A percentile compares a stretch with the other conserved stretches of the same genome.
Evolutionary conservation across 2,797 vertebrate species (phyloP).

Genomic region (Oceanodroma leucorhoa): DNA sequence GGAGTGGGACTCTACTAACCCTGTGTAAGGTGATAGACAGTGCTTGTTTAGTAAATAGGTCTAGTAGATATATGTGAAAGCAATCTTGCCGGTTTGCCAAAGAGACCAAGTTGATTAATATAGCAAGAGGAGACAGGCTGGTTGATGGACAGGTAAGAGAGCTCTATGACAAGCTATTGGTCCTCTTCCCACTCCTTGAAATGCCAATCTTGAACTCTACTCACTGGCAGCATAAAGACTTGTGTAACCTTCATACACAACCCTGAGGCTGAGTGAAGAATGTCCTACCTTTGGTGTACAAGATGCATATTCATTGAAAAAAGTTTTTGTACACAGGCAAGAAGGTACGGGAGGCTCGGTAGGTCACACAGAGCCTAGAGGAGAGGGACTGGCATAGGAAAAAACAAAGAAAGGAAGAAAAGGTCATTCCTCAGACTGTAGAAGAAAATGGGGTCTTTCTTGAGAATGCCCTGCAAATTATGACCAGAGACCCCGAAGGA

Average conservation of each 20-base stretch:
- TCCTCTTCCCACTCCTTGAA: background rate
- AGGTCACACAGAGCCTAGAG: background rate
- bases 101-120: background rate
- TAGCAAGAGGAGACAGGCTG: background rate
- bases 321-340: background rate
- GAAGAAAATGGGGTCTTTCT: background rate
- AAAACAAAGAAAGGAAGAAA: background rate
- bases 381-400: background rate
- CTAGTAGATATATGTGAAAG: background rate
- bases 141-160: background rate
- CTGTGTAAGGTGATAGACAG: background rate
- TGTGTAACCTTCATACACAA: background rate
- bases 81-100: background rate
- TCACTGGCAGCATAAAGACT: background rate
- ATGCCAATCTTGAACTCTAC: background rate
- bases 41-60: background rate
- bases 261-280: background rate
- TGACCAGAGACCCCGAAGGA: background rate
- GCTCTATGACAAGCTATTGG: background rate
- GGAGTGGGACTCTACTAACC: background rate
- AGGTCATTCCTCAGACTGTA: background rate
- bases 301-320: background rate
- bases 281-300: background rate
- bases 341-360: background rate
- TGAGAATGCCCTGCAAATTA: background rate